Evolutionary conservation across 1,140 invertebrate genomes (phyloP).

Genomic region (Atta colombica): DNA sequence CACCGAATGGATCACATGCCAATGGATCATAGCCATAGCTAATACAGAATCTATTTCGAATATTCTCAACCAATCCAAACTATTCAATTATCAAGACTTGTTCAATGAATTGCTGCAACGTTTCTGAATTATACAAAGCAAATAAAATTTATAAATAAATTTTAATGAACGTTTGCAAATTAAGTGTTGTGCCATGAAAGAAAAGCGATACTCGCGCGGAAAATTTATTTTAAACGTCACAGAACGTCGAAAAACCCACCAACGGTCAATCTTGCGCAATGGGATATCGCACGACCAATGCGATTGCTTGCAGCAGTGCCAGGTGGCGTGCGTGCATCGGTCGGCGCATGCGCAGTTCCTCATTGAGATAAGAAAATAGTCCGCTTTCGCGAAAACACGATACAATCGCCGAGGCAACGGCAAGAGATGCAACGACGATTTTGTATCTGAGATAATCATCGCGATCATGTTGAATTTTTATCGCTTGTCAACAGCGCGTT

Average conservation of each 20-base stretch:
- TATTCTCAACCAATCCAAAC: neutral
- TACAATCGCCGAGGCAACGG: conserved; percentile 25
- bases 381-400: conserved; percentile 45
- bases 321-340: conserved; percentile 45
- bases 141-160: neutral
- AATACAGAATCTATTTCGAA: neutral
- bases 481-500: rapidly evolving
- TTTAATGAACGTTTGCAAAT: neutral
- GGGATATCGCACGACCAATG: neutral
- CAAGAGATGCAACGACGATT: conserved; percentile 34
- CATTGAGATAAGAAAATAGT: conserved; percentile 66
- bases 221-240: neutral
- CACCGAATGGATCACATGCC: too few relatives aligned
- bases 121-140: neutral
- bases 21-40: neutral
- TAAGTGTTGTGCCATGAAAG: neutral
- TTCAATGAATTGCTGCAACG: neutral
- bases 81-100: neutral
- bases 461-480: neutral
- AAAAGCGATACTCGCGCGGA: neutral
- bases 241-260: conserved; percentile 13
- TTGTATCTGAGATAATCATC: neutral
- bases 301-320: neutral
- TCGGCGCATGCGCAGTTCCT: conserved; percentile 38
- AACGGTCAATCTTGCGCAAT: neutral